A percentile compares a stretch with the other conserved stretches of the same genome.
Conservation (phyloP, 2,888 invertebrate species). For the Lithosia quadra region DNA sequence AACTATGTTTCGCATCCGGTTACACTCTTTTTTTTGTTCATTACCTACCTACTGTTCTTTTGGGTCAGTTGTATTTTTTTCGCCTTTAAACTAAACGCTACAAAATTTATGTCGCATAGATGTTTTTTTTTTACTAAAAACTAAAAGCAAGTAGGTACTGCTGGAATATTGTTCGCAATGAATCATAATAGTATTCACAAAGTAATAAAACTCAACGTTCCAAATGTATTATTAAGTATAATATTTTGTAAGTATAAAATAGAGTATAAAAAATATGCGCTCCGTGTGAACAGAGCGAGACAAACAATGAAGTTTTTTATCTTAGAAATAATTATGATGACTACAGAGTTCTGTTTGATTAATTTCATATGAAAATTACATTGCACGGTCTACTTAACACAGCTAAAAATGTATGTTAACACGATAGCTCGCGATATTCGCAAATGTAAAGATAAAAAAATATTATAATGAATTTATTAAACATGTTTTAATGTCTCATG, state of each 20-base stretch:
- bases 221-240: constrained; percentile 46
- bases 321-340: constrained; percentile 50
- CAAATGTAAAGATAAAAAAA: constrained; percentile 25
- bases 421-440: constrained; percentile 7
- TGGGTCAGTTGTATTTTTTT: constrained; percentile 8
- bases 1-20: constrained; percentile 27
- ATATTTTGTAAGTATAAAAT: constrained; percentile 47
- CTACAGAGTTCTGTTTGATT: constrained; percentile 54
- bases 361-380: constrained; percentile 50
- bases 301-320: constrained; percentile 52
- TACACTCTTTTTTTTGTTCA: constrained; percentile 12
- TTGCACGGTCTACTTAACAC: constrained; percentile 46
- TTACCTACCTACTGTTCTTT: background rate
- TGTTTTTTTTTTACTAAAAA: constrained; percentile 3
- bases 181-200: constrained; percentile 35
- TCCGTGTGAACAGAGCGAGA: constrained; percentile 50
- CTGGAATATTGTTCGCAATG: constrained; percentile 27
- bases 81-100: background rate
- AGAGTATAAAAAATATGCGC: constrained; percentile 46
- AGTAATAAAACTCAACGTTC: constrained; percentile 44
- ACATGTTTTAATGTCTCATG: constrained; percentile 16
- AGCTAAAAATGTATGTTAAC: constrained; percentile 19
- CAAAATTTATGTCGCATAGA: constrained; percentile 7
- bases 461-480: constrained; percentile 17
- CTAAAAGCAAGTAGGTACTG: constrained; percentile 16